A percentile compares a stretch with the other conserved stretches of the same genome.
Conservation (phyloP, 2,797 vertebrate genomes). For the Phoeniculus purpureus region DNA sequence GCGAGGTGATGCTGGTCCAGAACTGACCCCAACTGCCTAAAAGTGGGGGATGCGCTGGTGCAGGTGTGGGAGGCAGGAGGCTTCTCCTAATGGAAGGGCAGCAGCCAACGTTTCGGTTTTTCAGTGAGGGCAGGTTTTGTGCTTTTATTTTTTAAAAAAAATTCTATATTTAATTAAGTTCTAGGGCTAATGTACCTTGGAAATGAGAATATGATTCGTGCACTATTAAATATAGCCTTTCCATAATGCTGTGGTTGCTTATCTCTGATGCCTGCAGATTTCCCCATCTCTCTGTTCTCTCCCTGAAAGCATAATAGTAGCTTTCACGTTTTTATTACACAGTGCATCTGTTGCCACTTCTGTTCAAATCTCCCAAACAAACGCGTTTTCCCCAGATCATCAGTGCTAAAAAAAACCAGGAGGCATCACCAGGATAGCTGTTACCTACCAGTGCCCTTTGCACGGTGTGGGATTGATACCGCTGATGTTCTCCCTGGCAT, state of each 20-base stretch:
- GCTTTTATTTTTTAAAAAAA: neutral
- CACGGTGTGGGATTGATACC: neutral
- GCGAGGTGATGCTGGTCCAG: neutral
- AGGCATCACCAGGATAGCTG: neutral
- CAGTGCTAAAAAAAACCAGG: neutral
- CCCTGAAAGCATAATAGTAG: conserved; percentile 7
- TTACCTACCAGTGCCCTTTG: neutral
- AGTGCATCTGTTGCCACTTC: conserved; percentile 47
- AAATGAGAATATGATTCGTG: neutral
- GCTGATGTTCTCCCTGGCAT: neutral
- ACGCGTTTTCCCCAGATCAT: neutral
- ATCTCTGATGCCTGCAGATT: conserved; percentile 15
- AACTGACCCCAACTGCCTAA: neutral
- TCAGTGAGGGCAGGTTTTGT: neutral
- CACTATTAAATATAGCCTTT: conserved; percentile 23
- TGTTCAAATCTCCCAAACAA: conserved; percentile 40
- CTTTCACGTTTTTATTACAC: conserved; percentile 5
- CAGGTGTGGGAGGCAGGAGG: neutral
- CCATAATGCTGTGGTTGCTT: neutral
- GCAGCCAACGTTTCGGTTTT: neutral
- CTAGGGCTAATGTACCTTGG: neutral
- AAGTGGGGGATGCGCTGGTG: neutral
- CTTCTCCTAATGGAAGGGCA: neutral
- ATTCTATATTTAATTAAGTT: conserved; percentile 27
- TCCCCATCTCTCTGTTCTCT: neutral